Base-by-base conservation (phyloP, 2,113 vertebrate genomes). In the Rhinopithecus roxellana region DNA sequence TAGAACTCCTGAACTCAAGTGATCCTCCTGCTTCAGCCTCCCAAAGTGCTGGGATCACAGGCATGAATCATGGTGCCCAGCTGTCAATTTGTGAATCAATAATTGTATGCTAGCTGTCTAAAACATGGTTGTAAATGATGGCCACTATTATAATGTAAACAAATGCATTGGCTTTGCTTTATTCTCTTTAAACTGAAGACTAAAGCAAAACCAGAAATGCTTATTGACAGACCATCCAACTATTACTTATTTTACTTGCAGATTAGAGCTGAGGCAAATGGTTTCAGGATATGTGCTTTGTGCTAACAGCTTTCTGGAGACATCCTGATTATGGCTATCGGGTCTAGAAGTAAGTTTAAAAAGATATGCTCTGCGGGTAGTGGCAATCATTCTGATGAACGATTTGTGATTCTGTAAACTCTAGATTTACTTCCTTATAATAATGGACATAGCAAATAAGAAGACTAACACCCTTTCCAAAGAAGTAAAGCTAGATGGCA, bases 271-370 rank as follows among this genome's bases (percentile, higher is more conserved):
- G 45, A 97, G 64, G 74, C 82, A 89, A 92, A 93, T 80, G 86
- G 74, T 97, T 90, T 96, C 16, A 89, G 93, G 86, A 61, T 83
- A 91, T 43, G 55, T 93, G 50, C 40, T 95, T 77, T 94, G 86
- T 83, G 35, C 67, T 94, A 88, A 70, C 17, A n/a, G 92, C 50
- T 97, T 95, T 96, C 90, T 94, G 95, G 94, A 95, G 96, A 94
- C 67, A 96, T 94, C 72, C 57, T 93, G 86, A 86, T 90, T 87
- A 92, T 52, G 67, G 38, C 20, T 87, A 43, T 69, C 48, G 75
- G 82, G 55, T 25, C 48, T 89, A 94, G 40, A 96, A 89, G 67
- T 77, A 82, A 93, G 50, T 90, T 70, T 91, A 92, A 82, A 61
- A 90, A 95, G 75, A 88, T 57, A 86, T 13, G n/a, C 17, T 85